Evolutionary conservation across 2,888 invertebrate species (phyloP).

Genomic region (Monoplex corrugatus): DNA sequence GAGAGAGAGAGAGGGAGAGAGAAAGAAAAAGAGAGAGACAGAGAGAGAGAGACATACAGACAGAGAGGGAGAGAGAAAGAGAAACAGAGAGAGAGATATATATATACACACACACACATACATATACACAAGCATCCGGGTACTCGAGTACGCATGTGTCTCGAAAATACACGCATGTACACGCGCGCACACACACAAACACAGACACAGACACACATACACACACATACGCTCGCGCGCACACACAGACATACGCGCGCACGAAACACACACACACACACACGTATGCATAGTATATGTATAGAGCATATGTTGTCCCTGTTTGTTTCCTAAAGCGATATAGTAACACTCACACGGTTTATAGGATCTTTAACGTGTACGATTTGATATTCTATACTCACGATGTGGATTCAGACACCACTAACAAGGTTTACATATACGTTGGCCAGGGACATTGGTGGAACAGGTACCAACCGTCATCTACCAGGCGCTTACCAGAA

Average conservation of each 20-base stretch:
- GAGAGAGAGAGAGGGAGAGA: background rate
- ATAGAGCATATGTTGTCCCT: too few relatives aligned
- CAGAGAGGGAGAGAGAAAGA: conserved; percentile 14
- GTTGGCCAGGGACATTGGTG: too few relatives aligned
- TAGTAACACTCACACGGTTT: too few relatives aligned
- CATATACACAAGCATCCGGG: background rate
- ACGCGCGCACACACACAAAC: background rate
- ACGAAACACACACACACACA: background rate
- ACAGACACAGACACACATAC: background rate
- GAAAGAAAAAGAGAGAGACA: background rate
- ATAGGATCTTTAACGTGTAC: too few relatives aligned
- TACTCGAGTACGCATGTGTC: background rate
- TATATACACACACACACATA: background rate
- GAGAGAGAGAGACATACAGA: conserved; percentile 1
- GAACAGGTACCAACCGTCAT: too few relatives aligned
- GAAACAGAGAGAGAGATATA: background rate
- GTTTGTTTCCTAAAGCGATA: too few relatives aligned
- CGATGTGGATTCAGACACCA: too few relatives aligned
- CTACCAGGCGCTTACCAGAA: too few relatives aligned
- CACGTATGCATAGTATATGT: background rate
- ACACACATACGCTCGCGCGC: background rate
- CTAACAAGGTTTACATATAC: too few relatives aligned
- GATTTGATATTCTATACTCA: too few relatives aligned
- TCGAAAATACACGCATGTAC: background rate
- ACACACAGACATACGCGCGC: background rate